Base-by-base conservation (phyloP, 2,888 invertebrate genomes). In the Tetrapedia diversipes region DNA sequence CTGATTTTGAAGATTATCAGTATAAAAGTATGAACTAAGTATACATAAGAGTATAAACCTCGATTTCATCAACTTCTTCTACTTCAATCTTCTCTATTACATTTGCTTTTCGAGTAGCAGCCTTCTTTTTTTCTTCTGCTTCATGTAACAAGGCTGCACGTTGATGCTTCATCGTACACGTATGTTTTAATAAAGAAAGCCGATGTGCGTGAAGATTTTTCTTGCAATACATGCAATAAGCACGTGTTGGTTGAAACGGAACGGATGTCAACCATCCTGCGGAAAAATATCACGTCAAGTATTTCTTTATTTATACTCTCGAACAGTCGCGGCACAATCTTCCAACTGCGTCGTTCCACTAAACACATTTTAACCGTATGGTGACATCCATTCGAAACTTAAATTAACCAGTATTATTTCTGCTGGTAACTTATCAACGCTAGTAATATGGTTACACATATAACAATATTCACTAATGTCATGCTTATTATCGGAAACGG, bases 181-280 rank as follows among this genome's bases (percentile, higher is more conserved):
- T 94, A 81, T 94, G 94, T 80, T 94, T 94, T 49, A 94, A 82
- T 47, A 94, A 89, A 64, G 94, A 94, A 14, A 94, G 88, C 68
- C 94, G 91, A 89, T 94, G 94, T 4, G 94, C 94, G 87, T 94
- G 94, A 32, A 94, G 90, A 64, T 93, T 93, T 86, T 94, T 94
- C 69, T 93, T 92, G 80, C 94, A 94, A 82, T 92, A 94, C 29
- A 91, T 91, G 84, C 94, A 94, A 82, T 92, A 94, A 11, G 94
- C 94, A 88, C 93, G 92, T 6, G 93, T 93, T 1, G 93, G 92
- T 89, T 94, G 91, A 80, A 92, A 91, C 27, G 93, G 92, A 19
- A 94, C 93, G 14, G 93, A 92, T 68, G 92, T 92, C 45, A 94
- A 88, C 94, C 94, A 94, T 77, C 94, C 94, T 94, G 27, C 0